Evolutionary conservation across 2,888 invertebrate genomes (phyloP).

Genomic region (Hydropsyche betteni): DNA sequence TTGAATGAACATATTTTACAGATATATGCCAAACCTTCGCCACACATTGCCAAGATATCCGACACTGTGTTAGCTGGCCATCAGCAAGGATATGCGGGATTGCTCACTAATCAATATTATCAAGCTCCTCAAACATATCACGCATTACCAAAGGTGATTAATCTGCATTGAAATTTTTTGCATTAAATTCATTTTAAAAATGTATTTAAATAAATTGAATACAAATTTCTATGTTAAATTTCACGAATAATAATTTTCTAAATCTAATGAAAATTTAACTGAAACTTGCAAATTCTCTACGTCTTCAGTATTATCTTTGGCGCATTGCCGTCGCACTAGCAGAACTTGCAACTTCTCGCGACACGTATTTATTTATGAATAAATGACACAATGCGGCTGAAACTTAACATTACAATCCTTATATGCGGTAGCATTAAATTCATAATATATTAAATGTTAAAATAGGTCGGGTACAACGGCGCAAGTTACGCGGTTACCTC

Average conservation of each 20-base stretch:
- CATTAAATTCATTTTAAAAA: too few species aligned
- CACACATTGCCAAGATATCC: constrained; percentile 48
- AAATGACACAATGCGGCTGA: too few species aligned
- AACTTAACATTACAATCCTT: too few species aligned
- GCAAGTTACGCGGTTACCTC: constrained; percentile 59
- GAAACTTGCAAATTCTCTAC: too few species aligned
- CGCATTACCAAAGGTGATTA: constrained; percentile 44
- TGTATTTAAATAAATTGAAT: too few species aligned
- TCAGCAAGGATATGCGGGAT: constrained; percentile 38
- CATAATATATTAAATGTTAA: not conserved
- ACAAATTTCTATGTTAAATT: too few species aligned
- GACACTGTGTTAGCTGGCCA: constrained; percentile 47
- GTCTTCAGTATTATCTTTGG: too few species aligned
- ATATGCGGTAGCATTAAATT: not conserved
- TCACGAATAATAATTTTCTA: too few species aligned
- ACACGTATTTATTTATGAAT: too few species aligned
- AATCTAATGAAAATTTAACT: too few species aligned
- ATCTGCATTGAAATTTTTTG: not conserved
- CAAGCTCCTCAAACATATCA: constrained; percentile 46
- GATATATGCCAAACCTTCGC: constrained; percentile 50
- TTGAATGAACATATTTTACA: constrained; percentile 35
- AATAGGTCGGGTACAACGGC: constrained; percentile 53
- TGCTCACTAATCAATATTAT: constrained; percentile 42
- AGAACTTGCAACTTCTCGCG: too few species aligned
- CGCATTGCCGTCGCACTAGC: too few species aligned